Conservation (phyloP, 2,797 vertebrate genomes). For the Malacoctenus gilli region DNA sequence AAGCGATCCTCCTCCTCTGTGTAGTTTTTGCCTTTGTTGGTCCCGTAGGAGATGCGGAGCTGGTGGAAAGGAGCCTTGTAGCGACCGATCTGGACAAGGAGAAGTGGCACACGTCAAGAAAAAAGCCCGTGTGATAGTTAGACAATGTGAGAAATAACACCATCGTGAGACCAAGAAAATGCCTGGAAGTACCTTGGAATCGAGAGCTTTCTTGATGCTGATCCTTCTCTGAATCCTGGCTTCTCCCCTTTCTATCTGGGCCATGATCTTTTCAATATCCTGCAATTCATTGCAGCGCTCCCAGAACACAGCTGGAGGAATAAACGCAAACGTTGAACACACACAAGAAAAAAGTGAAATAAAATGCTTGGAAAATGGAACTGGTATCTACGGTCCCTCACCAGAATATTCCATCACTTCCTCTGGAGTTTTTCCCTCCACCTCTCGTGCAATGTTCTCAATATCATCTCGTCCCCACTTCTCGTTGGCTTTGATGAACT, state of each 20-base stretch:
- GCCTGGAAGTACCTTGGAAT: constrained; percentile 88
- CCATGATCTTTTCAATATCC: constrained; percentile 99
- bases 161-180: too few species aligned
- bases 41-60: constrained; percentile 96
- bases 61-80: constrained; percentile 99
- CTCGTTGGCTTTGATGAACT: constrained; percentile 99
- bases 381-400: constrained; percentile 73
- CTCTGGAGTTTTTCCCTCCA: constrained; percentile 97
- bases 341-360: not conserved
- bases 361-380: not conserved
- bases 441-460: constrained; percentile 97
- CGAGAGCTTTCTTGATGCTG: constrained; percentile 98
- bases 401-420: constrained; percentile 99
- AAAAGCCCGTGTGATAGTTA: constrained; percentile 1
- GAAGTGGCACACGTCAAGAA: constrained; percentile 2
- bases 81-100: constrained; percentile 87
- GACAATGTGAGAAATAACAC: not conserved
- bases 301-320: constrained; percentile 92
- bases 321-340: constrained; percentile 11
- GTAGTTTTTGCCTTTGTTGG: constrained; percentile 99
- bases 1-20: constrained; percentile 98
- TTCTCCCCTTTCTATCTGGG: constrained; percentile 98
- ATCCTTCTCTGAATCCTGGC: constrained; percentile 97
- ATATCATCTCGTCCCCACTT: constrained; percentile 99
- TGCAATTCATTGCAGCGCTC: constrained; percentile 98